Conservation (phyloP, 2,888 invertebrate genomes). For the Azorinus chamasolen region DNA sequence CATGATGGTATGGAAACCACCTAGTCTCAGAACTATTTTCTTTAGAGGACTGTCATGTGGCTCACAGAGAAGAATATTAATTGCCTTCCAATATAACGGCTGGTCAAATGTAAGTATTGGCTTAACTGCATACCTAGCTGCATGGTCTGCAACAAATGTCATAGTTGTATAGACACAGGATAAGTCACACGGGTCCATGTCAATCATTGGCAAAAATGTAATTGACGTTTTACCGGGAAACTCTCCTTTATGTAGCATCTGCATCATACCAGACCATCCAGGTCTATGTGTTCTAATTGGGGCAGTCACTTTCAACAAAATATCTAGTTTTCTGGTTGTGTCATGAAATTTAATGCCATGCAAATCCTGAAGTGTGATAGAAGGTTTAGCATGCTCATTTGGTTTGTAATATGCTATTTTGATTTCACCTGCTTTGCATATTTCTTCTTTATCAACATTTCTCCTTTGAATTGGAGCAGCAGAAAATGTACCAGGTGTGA, state of each 20-base stretch:
- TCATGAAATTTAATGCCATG: not conserved
- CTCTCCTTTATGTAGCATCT: constrained; percentile 19
- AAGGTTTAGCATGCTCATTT: constrained; percentile 6
- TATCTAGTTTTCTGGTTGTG: constrained; percentile 5
- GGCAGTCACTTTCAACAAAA: constrained; percentile 5
- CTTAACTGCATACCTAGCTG: constrained; percentile 6
- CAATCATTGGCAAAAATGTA: constrained; percentile 13
- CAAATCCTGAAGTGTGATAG: constrained; percentile 4
- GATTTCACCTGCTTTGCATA: constrained; percentile 9
- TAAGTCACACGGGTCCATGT: constrained; percentile 18
- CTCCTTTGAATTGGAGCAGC: not conserved
- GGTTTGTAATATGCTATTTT: constrained; percentile 8
- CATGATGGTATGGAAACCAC: too few species aligned
- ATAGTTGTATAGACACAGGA: constrained; percentile 60
- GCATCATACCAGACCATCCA: constrained; percentile 21
- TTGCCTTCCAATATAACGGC: constrained; percentile 63
- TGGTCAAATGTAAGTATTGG: constrained; percentile 62
- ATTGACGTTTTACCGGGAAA: constrained; percentile 19
- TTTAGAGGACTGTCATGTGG: constrained; percentile 9
- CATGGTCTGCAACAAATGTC: constrained; percentile 47
- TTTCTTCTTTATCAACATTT: constrained; percentile 11
- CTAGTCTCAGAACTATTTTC: constrained; percentile 38
- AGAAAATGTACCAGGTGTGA: constrained; percentile 17
- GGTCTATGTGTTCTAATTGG: constrained; percentile 6
- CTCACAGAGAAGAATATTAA: constrained; percentile 2